These are phyloP conservation scores for Crenichthys baileyi DNA, from an alignment of 2,797 vertebrate genomes.

Conservation along the genomic window DNA sequence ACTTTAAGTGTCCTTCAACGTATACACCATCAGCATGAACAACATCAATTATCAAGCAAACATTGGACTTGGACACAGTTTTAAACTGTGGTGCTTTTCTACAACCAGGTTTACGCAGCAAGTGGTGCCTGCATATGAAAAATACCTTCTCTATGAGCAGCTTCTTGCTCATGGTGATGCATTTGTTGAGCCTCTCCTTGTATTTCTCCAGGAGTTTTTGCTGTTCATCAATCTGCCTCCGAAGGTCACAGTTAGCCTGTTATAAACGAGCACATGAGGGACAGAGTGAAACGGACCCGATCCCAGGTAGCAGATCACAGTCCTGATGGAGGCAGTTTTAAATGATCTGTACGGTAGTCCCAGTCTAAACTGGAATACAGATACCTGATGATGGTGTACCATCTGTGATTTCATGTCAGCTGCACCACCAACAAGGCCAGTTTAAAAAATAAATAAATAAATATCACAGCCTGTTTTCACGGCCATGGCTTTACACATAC, in stretches of 20 bases:
- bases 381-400: not conserved
- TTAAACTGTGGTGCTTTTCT: no score
- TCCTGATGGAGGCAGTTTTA: not conserved
- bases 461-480: not conserved
- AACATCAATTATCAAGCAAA: not conserved
- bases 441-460: not conserved
- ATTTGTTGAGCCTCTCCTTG: constrained; percentile 98
- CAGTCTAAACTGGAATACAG: not conserved
- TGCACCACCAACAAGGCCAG: not conserved
- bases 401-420: not conserved
- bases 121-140: not conserved
- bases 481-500: not conserved
- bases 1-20: not conserved
- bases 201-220: constrained; percentile 98
- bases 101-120: not conserved
- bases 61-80: not conserved
- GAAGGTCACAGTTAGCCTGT: constrained; percentile 98
- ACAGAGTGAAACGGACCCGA: not conserved
- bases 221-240: constrained; percentile 98
- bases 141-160: constrained; percentile 96
- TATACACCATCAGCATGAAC: not conserved
- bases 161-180: constrained; percentile 99
- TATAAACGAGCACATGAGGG: not conserved
- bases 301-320: not conserved
- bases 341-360: not conserved